A percentile compares a stretch with the other conserved stretches of the same genome.
Evolutionary conservation across 2,113 vertebrate genomes (phyloP).

Genomic region (Paratilapia polleni): DNA sequence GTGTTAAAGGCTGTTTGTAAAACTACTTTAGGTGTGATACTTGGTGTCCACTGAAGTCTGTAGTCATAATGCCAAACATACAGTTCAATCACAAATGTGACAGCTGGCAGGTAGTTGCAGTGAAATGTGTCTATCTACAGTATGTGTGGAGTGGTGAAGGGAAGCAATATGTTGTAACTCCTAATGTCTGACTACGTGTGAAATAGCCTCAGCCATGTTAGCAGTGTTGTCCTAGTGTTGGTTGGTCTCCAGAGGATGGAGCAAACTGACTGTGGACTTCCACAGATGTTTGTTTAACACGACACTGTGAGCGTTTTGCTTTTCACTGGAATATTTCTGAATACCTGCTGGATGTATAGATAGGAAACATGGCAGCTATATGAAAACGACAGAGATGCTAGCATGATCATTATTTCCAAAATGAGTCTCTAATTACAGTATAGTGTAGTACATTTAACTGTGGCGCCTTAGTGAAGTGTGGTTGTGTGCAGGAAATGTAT

Average conservation of each 20-base stretch:
- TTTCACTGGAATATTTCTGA: not conserved
- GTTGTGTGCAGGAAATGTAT: not conserved
- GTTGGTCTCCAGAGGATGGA: not conserved
- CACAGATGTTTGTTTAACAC: not conserved
- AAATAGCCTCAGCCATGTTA: not conserved
- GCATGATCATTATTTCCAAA: too few species aligned
- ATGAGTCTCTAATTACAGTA: not conserved
- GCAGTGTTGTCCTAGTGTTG: not conserved
- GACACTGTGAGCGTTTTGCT: not conserved
- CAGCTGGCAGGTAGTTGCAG: not conserved
- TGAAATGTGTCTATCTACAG: not conserved
- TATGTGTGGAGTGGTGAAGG: not conserved
- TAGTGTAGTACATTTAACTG: not conserved
- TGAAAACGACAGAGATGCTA: too few species aligned
- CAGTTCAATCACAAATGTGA: not conserved
- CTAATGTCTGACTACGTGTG: not conserved
- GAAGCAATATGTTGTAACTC: not conserved
- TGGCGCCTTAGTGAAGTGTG: not conserved
- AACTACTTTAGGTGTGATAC: not conserved
- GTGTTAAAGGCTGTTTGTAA: constrained; percentile 28
- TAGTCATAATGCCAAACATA: not conserved
- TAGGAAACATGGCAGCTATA: not conserved
- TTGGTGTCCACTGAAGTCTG: not conserved
- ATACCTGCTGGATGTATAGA: not conserved
- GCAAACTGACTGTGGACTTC: not conserved